Base-by-base conservation (phyloP, 2,113 vertebrate species). In the Callorhinus ursinus region DNA sequence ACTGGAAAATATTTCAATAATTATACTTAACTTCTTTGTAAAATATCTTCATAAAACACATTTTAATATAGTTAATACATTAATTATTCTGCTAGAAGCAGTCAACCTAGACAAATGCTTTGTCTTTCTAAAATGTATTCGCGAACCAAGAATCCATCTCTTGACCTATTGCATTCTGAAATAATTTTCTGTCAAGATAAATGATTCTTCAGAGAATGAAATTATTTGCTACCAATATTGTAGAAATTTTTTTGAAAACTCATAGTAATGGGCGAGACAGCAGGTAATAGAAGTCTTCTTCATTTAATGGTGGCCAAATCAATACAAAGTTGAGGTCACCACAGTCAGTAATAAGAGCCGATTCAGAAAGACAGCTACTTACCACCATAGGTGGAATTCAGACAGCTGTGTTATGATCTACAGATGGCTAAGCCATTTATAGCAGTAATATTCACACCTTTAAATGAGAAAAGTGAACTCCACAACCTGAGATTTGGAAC, bases 381-480 rank as follows among this genome's bases (percentile, higher is more conserved):
- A 88, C 72, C 83, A 93, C 67, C 22, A 53, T 7, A 63, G 88
- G 51, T 86, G 19, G 82, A 87, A 89, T 69, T 85, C 96, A 76
- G 77, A 94, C 53, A 57, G 33, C 22, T 61, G 77, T 93, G 96
- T 65, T 90, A 92, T 82, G 74, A 82, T 80, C 61, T 31, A 74
- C 51, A 55, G 67, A 89, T 33, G 61, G 82, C 59, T n/a, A 33
- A 94, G 86, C 76, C 95, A 94, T 88, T 96, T 89, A 69, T 63
- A 94, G 57, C 59, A 63, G 86, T 80, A 95, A 83, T 67, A 95
- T 88, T 97, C 96, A 98, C 97, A 97, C 97, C 97, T 97, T 84
- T 96, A 98, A 98, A 98, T 98, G 95, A 98, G 97, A 97, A 97
- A 97, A 24, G 31, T 97, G 97, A 98, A 97, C 97, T 94, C 51